These are phyloP conservation scores for Ariolimax columbianus DNA, from an alignment of 2,888 invertebrate genomes.

Conservation along the genomic window DNA sequence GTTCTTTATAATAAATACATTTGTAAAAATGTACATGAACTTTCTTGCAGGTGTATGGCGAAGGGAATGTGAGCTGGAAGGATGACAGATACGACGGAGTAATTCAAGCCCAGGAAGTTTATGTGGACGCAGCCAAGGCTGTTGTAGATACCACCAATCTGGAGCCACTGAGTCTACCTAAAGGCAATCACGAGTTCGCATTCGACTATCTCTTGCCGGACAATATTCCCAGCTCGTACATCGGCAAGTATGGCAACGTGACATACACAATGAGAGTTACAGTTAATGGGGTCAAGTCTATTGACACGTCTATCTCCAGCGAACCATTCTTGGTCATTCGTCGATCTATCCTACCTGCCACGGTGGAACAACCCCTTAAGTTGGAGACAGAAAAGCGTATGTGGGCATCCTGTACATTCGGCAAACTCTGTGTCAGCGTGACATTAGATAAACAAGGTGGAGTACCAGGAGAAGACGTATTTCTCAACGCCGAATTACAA, in stretches of 20 bases:
- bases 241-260: constrained; percentile 78
- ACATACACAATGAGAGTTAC: constrained; percentile 77
- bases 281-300: constrained; percentile 70
- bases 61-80: constrained; percentile 75
- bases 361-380: constrained; percentile 51
- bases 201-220: constrained; percentile 75
- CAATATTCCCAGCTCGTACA: constrained; percentile 77
- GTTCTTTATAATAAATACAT: too few relatives aligned
- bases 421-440: constrained; percentile 70
- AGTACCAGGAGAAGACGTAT: constrained; percentile 76
- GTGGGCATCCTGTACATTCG: constrained; percentile 70
- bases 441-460: constrained; percentile 71
- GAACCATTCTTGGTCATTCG: constrained; percentile 77
- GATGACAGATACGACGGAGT: constrained; percentile 63
- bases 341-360: constrained; percentile 59
- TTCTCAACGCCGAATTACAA: constrained; percentile 74
- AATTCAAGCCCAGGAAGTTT: constrained; percentile 72
- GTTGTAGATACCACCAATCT: constrained; percentile 53
- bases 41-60: constrained; percentile 53
- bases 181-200: constrained; percentile 72
- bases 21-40: too few relatives aligned
- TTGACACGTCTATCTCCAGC: constrained; percentile 74
- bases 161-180: constrained; percentile 59
- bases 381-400: constrained; percentile 62
- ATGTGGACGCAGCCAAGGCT: constrained; percentile 72